Evolutionary conservation across 53 echinoderm and acorn worm genomes (phyloP).

Genomic region (Paelopatides confundens): DNA sequence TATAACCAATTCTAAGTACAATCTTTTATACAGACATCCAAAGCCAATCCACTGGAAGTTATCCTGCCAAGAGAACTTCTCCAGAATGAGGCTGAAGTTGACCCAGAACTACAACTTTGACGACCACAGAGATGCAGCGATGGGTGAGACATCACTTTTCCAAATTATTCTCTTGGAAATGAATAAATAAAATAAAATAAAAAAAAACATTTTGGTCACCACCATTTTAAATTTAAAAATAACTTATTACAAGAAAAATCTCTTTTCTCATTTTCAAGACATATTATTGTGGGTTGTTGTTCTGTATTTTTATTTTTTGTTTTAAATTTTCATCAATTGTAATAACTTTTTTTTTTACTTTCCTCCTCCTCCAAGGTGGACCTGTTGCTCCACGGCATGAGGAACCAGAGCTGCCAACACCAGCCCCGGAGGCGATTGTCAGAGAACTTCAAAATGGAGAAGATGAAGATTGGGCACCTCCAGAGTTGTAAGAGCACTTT

Average conservation of each 20-base stretch:
- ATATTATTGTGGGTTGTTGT: too few species aligned
- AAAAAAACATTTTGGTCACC: too few species aligned
- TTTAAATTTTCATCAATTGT: too few species aligned
- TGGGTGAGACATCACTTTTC: background rate
- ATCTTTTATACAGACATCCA: slow-evolving; percentile 65
- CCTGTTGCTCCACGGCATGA: background rate
- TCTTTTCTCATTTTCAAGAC: too few species aligned
- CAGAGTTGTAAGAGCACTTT: background rate
- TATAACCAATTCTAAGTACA: too few species aligned
- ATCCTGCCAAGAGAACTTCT: slow-evolving; percentile 96
- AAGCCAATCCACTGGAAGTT: slow-evolving; percentile 91
- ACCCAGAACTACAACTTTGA: slow-evolving; percentile 97
- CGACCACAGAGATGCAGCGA: slow-evolving; percentile 77
- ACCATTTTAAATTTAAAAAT: too few species aligned
- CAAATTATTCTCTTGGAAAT: too few species aligned
- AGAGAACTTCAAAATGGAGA: slow-evolving; percentile 14
- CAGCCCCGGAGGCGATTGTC: background rate
- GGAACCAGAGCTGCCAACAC: slow-evolving; percentile 12
- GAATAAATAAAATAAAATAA: too few species aligned
- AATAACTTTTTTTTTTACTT: too few species aligned
- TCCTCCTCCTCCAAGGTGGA: background rate
- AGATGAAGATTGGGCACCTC: background rate
- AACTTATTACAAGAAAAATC: too few species aligned
- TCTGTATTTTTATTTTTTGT: too few species aligned
- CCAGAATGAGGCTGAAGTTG: slow-evolving; percentile 92